Percentiles rank a stretch among this genome's conserved stretches.
Evolutionary conservation across 2,888 invertebrate species (phyloP).

Genomic region (Pollenia labialis): DNA sequence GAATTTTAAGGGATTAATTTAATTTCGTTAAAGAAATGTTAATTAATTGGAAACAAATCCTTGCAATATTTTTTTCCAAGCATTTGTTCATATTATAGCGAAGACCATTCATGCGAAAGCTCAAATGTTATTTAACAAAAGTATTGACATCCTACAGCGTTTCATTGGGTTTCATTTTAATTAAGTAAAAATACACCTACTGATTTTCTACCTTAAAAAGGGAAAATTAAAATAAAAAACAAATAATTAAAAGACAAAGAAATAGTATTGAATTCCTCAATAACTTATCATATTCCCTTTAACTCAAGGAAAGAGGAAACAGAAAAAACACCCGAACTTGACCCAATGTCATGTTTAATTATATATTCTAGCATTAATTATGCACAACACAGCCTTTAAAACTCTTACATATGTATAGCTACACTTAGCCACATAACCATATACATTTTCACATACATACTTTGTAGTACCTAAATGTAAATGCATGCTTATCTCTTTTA

Average conservation of each 20-base stretch:
- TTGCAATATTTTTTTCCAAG: background rate
- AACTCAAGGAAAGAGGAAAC: background rate
- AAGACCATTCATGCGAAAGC: background rate
- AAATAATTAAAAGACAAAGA: background rate
- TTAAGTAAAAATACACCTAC: background rate
- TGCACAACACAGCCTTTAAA: background rate
- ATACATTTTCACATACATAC: too few species aligned
- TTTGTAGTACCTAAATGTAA: too few species aligned
- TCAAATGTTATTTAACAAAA: slow-evolving; percentile 2
- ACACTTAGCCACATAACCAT: too few species aligned
- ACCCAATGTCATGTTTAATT: slow-evolving; percentile 26
- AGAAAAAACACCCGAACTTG: slow-evolving; percentile 36
- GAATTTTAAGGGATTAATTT: background rate
- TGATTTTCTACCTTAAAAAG: background rate
- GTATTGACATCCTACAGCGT: background rate
- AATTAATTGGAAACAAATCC: slow-evolving; percentile 11
- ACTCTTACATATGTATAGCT: background rate
- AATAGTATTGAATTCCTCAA: background rate
- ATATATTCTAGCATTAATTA: slow-evolving; percentile 9
- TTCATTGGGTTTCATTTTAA: slow-evolving; percentile 25
- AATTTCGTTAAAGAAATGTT: background rate
- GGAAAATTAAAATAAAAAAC: background rate
- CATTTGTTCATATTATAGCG: background rate
- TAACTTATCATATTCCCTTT: background rate
- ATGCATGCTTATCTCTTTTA: background rate